Conservation (phyloP, 2,888 invertebrate species). For the Agrotis exclamationis region DNA sequence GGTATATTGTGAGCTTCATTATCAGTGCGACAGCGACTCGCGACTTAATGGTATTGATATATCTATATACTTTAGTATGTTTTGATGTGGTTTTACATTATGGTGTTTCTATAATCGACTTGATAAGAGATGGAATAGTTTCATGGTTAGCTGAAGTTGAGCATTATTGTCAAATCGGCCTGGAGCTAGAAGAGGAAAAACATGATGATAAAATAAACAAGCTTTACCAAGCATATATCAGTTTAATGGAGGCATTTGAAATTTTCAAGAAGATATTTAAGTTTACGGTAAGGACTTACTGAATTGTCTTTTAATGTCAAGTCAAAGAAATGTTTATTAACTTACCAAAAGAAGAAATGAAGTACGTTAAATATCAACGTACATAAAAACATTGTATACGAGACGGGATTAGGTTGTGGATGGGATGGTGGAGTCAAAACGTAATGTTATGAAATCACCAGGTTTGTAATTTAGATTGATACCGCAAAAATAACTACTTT, state of each 20-base stretch:
- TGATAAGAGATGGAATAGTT: constrained; percentile 36
- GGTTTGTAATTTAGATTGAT: no score
- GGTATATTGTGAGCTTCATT: not conserved
- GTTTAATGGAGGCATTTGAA: constrained; percentile 38
- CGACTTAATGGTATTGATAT: not conserved
- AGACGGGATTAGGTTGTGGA: no score
- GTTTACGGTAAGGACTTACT: constrained; percentile 19
- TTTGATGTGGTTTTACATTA: constrained; percentile 21
- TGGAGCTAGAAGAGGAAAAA: constrained; percentile 13
- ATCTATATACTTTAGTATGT: constrained; percentile 18
- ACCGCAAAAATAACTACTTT: no score
- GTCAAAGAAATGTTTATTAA: no score
- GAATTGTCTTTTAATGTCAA: no score
- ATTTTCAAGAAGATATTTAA: constrained; percentile 42
- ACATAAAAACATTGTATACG: no score
- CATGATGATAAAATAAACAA: constrained; percentile 4
- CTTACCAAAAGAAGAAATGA: no score
- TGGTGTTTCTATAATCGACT: constrained; percentile 21
- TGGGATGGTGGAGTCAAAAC: no score
- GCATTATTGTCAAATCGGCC: constrained; percentile 6
- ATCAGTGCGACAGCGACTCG: not conserved
- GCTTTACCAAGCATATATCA: constrained; percentile 37
- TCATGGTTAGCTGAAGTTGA: constrained; percentile 40
- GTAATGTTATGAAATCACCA: no score
- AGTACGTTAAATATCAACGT: no score